Conservation (phyloP, 2,888 invertebrate genomes). For the Drosophila colorata region DNA sequence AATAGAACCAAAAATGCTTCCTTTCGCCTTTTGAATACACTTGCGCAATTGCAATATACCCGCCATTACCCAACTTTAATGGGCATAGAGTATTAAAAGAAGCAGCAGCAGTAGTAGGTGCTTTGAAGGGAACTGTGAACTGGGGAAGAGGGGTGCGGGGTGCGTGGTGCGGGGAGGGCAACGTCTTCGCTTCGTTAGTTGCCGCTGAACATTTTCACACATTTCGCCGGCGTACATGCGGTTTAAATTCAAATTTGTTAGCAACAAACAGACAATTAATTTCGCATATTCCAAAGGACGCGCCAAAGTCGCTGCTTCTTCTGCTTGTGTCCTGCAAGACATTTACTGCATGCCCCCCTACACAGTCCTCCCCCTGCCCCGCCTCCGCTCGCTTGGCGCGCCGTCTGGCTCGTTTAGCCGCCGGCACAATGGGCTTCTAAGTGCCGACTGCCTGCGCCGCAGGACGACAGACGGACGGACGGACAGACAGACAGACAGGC, state of each 20-base stretch:
- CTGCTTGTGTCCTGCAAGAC: constrained; percentile 19
- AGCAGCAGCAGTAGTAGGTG: neutral
- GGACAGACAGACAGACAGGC: constrained; percentile 19
- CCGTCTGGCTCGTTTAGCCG: constrained; percentile 25
- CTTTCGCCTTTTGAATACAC: no score
- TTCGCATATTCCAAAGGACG: constrained; percentile 74
- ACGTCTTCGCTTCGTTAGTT: constrained; percentile 52
- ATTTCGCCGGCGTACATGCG: constrained; percentile 68
- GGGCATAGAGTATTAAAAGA: constrained; percentile 1
- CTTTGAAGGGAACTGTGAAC: neutral
- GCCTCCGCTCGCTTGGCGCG: no score
- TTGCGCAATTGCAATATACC: neutral
- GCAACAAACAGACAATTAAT: constrained; percentile 82
- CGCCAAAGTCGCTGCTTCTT: constrained; percentile 49
- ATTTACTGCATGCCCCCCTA: neutral
- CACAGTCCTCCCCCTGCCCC: neutral
- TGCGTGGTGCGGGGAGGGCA: neutral
- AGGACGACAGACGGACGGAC: constrained; percentile 9
- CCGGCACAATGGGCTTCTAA: constrained; percentile 61
- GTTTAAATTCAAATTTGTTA: constrained; percentile 81
- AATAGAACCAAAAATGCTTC: no score
- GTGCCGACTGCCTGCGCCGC: constrained; percentile 27
- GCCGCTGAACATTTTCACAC: constrained; percentile 67
- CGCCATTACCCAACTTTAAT: neutral
- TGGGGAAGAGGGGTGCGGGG: neutral